Conservation (phyloP, 2,888 invertebrate genomes). For the Melieria omissa region DNA sequence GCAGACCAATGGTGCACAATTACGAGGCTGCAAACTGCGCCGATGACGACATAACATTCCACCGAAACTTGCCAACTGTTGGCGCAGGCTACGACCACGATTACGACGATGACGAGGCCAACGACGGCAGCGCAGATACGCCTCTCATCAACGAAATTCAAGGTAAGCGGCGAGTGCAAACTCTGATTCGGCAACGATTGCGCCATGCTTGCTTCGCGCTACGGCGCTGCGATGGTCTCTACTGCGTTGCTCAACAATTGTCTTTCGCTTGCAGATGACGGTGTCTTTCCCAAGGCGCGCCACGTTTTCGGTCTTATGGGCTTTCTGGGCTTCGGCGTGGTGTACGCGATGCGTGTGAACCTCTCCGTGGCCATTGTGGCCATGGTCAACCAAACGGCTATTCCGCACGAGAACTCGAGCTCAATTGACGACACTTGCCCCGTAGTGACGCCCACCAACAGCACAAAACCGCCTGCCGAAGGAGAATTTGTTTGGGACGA, state of each 20-base stretch:
- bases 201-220: no score
- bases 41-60: constrained; percentile 34
- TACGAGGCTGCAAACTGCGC: constrained; percentile 32
- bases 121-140: constrained; percentile 43
- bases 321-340: constrained; percentile 88
- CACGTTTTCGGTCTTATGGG: constrained; percentile 85
- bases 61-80: constrained; percentile 18
- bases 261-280: constrained; percentile 45
- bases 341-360: constrained; percentile 91
- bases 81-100: constrained; percentile 37
- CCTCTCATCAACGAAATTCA: constrained; percentile 46
- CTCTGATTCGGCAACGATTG: no score
- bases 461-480: constrained; percentile 48
- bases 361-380: constrained; percentile 94
- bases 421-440: constrained; percentile 70
- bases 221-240: no score
- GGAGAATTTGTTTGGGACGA: constrained; percentile 85
- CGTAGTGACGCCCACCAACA: constrained; percentile 68
- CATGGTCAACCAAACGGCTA: constrained; percentile 85
- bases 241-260: background rate
- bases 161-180: constrained; percentile 35
- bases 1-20: constrained; percentile 12
- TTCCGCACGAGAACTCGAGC: constrained; percentile 69
- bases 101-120: constrained; percentile 28
- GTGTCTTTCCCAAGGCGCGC: constrained; percentile 71